These are phyloP conservation scores for Acleris emargana DNA, from an alignment of 2,888 invertebrate genomes.

Conservation along the genomic window DNA sequence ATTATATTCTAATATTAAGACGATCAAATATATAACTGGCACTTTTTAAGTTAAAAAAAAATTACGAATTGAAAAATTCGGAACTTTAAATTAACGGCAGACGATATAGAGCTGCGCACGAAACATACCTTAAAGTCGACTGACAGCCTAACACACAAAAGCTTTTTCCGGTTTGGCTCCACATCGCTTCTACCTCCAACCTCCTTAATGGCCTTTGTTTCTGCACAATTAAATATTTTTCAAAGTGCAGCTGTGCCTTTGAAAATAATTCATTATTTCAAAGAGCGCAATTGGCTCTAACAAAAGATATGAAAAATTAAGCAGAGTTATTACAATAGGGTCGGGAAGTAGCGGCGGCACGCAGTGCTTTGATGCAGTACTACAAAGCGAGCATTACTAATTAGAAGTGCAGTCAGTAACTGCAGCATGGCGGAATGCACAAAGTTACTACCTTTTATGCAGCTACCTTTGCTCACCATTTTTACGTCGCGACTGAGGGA, in stretches of 20 bases:
- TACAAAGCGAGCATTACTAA: constrained; percentile 51
- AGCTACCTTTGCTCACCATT: constrained; percentile 53
- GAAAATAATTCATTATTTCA: constrained; percentile 23
- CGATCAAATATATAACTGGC: no score
- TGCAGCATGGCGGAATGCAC: constrained; percentile 43
- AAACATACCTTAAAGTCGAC: background rate
- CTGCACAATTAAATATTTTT: constrained; percentile 6
- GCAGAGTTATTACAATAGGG: constrained; percentile 29
- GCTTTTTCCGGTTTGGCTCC: background rate
- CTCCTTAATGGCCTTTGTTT: constrained; percentile 1
- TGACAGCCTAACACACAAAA: background rate
- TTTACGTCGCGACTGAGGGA: constrained; percentile 53
- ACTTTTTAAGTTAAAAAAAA: no score
- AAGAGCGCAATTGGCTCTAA: constrained; percentile 32
- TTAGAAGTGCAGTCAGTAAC: constrained; percentile 54
- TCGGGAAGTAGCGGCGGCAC: constrained; percentile 23
- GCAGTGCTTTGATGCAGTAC: constrained; percentile 32
- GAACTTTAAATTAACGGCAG: no score
- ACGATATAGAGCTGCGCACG: background rate
- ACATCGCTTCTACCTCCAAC: background rate
- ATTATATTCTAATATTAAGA: no score
- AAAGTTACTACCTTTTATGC: constrained; percentile 59
- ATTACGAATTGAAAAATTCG: no score
- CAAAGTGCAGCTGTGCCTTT: constrained; percentile 13
- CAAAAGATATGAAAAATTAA: constrained; percentile 35